Conservation (phyloP, 2,888 invertebrate genomes). For the Cephus sareptanus region DNA sequence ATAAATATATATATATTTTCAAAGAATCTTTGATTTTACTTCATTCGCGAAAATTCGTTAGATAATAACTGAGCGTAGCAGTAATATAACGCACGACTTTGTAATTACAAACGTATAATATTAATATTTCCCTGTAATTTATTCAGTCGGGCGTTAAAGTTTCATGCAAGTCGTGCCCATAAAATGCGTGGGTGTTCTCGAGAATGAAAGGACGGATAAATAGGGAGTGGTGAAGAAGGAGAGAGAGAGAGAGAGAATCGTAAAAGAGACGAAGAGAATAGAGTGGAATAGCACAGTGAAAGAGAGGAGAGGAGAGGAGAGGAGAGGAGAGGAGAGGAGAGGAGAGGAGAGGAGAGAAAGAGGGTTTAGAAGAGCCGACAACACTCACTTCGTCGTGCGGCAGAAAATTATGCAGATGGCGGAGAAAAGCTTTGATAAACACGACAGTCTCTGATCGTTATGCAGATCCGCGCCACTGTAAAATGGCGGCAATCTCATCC, state of each 20-base stretch:
- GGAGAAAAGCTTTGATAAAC: slow-evolving; percentile 67
- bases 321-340: slow-evolving; percentile 5
- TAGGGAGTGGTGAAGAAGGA: background rate
- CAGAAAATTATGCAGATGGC: slow-evolving; percentile 66
- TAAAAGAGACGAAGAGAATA: too few relatives aligned
- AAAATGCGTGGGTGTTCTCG: slow-evolving; percentile 45
- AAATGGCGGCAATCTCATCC: slow-evolving; percentile 64
- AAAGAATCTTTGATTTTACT: background rate
- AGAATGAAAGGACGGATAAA: slow-evolving; percentile 27
- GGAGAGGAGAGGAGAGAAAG: background rate
- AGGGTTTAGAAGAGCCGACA: slow-evolving; percentile 9
- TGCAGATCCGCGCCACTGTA: slow-evolving; percentile 64
- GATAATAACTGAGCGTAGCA: background rate
- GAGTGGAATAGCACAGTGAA: too few relatives aligned
- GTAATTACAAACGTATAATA: background rate
- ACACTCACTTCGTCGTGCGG: slow-evolving; percentile 37
- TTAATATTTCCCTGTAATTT: slow-evolving; percentile 40
- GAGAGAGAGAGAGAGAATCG: too few relatives aligned
- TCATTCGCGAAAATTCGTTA: background rate
- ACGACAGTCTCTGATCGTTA: slow-evolving; percentile 66
- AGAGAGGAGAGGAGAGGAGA: too few relatives aligned
- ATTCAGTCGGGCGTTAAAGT: slow-evolving; percentile 55
- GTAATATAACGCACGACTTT: background rate
- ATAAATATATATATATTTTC: background rate
- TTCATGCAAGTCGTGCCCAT: slow-evolving; percentile 58